Conservation (phyloP, 2,797 vertebrate genomes). For the Ambastaia sidthimunki region DNA sequence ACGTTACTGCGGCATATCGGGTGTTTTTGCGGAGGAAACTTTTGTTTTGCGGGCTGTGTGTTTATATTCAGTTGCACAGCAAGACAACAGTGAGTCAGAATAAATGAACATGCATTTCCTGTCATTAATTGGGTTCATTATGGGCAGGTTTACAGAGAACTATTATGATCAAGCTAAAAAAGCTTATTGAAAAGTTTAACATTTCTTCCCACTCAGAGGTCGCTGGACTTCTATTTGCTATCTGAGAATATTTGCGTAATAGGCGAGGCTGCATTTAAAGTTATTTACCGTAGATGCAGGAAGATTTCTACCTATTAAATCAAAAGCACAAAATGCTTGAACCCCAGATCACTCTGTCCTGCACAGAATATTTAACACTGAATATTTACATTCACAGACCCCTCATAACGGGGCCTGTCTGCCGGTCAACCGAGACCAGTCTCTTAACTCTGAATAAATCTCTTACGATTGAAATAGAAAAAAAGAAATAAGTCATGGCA, state of each 20-base stretch:
- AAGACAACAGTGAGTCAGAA: neutral
- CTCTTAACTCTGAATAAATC: conserved; percentile 68
- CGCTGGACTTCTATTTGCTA: conserved; percentile 45
- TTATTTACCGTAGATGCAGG: conserved; percentile 74
- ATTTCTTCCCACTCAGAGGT: neutral
- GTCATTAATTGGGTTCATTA: neutral
- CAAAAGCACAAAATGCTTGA: conserved; percentile 80
- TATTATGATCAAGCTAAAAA: conserved; percentile 38
- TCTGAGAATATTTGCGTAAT: conserved; percentile 52
- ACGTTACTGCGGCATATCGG: neutral
- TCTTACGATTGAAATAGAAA: too few species aligned
- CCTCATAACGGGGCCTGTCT: conserved; percentile 43
- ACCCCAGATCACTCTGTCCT: conserved; percentile 82
- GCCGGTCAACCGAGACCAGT: conserved; percentile 95
- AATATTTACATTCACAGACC: conserved; percentile 98
- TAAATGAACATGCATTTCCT: neutral
- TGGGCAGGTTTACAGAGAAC: neutral
- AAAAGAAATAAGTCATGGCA: too few species aligned
- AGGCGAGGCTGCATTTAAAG: conserved; percentile 59
- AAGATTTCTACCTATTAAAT: conserved; percentile 84
- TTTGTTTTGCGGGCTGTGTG: conserved; percentile 44
- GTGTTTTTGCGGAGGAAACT: conserved; percentile 14
- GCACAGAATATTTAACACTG: conserved; percentile 95
- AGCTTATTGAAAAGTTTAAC: conserved; percentile 18
- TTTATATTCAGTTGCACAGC: neutral